A percentile compares a stretch with the other conserved stretches of the same genome.
Evolutionary conservation across 2,888 invertebrate species (phyloP).

Genomic region (Hermaeophaga mercurialis): DNA sequence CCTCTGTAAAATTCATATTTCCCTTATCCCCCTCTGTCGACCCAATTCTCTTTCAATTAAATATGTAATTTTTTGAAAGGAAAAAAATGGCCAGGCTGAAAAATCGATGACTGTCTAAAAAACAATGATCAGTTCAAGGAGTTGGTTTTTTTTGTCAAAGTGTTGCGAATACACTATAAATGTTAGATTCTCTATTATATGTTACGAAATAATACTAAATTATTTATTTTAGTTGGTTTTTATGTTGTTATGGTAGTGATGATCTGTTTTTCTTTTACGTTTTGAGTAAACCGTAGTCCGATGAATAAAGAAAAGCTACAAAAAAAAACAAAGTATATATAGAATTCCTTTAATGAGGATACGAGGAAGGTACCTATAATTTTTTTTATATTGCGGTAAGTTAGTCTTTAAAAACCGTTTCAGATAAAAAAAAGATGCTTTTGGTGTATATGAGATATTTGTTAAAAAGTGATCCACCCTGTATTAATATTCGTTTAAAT

Average conservation of each 20-base stretch:
- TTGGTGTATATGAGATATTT: no score
- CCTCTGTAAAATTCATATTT: conserved; percentile 11
- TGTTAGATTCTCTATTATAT: conserved; percentile 57
- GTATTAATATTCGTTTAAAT: no score
- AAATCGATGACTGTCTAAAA: conserved; percentile 38
- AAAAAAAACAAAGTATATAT: no score
- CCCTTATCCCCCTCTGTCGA: no score
- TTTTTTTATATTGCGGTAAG: no score
- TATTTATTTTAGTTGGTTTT: conserved; percentile 52
- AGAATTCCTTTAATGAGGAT: no score
- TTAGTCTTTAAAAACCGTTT: no score
- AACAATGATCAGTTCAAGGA: conserved; percentile 49
- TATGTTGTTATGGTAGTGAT: conserved; percentile 46
- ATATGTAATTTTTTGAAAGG: conserved; percentile 36
- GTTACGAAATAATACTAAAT: conserved; percentile 50
- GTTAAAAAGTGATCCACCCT: no score
- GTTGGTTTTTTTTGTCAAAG: conserved; percentile 53
- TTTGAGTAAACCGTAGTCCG: conserved; percentile 40
- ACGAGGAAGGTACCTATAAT: no score
- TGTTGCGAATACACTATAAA: conserved; percentile 55
- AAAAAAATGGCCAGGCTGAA: conserved; percentile 35
- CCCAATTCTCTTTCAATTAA: no score
- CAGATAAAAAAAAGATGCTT: no score
- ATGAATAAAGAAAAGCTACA: no score
- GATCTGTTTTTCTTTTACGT: conserved; percentile 34